Percentiles rank a stretch among this genome's conserved stretches.
Evolutionary conservation across 2,113 vertebrate species (phyloP).

Genomic region (Cyphomyrus plagiostoma): DNA sequence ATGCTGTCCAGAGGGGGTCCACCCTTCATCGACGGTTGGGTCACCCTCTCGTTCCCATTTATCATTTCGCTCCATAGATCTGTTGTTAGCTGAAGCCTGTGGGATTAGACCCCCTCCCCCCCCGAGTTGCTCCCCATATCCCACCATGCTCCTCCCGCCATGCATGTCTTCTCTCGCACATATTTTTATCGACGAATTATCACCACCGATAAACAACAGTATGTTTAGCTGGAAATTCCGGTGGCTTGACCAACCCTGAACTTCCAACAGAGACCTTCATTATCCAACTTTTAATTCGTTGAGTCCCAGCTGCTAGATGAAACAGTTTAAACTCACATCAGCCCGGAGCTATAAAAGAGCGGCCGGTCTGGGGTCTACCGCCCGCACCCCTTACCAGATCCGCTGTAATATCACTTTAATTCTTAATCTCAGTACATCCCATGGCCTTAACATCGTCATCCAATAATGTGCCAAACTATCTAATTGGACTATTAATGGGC

Average conservation of each 20-base stretch:
- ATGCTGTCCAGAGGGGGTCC: background rate
- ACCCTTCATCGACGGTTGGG: background rate
- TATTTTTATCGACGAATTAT: background rate
- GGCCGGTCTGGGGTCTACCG: background rate
- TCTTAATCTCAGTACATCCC: constrained; percentile 5
- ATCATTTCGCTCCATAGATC: background rate
- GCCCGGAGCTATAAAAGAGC: background rate
- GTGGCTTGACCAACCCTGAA: background rate
- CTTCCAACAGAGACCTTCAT: background rate
- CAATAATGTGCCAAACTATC: background rate
- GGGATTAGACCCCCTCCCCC: background rate
- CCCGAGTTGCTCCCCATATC: background rate
- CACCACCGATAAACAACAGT: background rate
- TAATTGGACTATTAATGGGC: background rate
- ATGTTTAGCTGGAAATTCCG: background rate
- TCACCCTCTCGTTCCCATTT: background rate
- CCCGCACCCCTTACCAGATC: background rate
- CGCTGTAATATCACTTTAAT: background rate
- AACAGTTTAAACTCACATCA: background rate
- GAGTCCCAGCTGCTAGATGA: background rate
- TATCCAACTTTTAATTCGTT: background rate
- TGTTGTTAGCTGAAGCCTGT: background rate
- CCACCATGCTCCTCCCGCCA: background rate
- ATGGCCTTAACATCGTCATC: background rate
- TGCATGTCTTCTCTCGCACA: background rate